These are phyloP conservation scores for Gnathonemus longibarbis DNA, from an alignment of 2,113 vertebrate genomes.

Conservation along the genomic window DNA sequence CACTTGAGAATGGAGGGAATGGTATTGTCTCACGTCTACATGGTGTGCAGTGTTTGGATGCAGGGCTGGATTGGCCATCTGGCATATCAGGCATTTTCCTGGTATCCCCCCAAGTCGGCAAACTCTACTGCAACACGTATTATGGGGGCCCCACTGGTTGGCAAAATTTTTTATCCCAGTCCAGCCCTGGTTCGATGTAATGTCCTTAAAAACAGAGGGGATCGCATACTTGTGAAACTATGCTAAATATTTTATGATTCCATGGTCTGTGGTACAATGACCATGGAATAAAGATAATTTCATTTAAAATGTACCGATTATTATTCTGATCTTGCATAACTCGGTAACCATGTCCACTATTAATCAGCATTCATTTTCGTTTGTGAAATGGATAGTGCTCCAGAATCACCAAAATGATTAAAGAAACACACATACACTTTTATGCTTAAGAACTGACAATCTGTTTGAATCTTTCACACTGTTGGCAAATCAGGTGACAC, in stretches of 20 bases:
- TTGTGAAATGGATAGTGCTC: slow-evolving; percentile 20
- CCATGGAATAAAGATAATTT: slow-evolving; percentile 45
- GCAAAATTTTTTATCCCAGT: background rate
- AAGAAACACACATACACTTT: background rate
- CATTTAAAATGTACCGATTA: slow-evolving; percentile 46
- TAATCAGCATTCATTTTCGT: slow-evolving; percentile 28
- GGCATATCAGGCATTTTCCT: background rate
- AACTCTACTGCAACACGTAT: background rate
- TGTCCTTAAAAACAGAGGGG: background rate
- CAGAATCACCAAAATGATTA: background rate
- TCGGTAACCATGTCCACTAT: slow-evolving; percentile 43
- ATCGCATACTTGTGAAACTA: background rate
- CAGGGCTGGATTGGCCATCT: background rate
- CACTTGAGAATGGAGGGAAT: background rate
- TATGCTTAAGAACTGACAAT: slow-evolving; percentile 4
- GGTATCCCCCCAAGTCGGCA: background rate
- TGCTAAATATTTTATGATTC: slow-evolving; percentile 12
- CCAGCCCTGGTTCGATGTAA: background rate
- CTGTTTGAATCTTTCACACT: background rate
- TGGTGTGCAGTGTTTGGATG: background rate
- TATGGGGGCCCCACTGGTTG: background rate
- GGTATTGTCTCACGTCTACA: background rate
- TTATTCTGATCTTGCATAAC: slow-evolving; percentile 48
- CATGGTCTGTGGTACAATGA: slow-evolving; percentile 58
- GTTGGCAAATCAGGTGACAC: slow-evolving; percentile 2